A percentile compares a stretch with the other conserved stretches of the same genome.
Conservation (phyloP, 2,888 invertebrate genomes). For the Alitta virens region DNA sequence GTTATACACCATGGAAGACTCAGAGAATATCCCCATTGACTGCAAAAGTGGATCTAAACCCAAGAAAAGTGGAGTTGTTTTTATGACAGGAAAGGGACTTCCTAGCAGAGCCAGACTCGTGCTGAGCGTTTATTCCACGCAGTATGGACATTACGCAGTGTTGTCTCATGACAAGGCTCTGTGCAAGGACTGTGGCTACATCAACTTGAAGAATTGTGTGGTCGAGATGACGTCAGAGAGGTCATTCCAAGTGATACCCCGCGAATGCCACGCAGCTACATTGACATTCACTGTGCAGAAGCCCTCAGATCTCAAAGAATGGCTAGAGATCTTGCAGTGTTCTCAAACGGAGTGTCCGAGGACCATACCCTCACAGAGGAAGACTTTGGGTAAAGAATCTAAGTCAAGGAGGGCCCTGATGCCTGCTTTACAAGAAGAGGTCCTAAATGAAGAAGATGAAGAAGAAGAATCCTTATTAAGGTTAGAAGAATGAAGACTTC, state of each 20-base stretch:
- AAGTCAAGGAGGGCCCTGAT: too few relatives aligned
- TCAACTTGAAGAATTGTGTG: conserved; percentile 13
- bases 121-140: conserved; percentile 6
- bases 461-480: too few relatives aligned
- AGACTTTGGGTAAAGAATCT: too few relatives aligned
- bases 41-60: background rate
- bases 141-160: conserved; percentile 12
- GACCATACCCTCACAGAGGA: too few relatives aligned
- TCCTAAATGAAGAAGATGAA: too few relatives aligned
- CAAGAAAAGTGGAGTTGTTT: background rate
- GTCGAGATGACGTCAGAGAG: background rate
- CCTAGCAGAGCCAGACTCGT: background rate
- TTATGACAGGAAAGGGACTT: background rate
- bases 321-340: background rate
- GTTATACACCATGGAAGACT: too few relatives aligned
- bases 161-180: conserved; percentile 7
- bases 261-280: background rate
- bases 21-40: too few relatives aligned
- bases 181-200: conserved; percentile 15
- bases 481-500: too few relatives aligned
- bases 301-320: background rate
- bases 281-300: background rate
- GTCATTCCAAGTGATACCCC: background rate
- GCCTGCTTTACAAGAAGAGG: too few relatives aligned
- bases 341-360: too few relatives aligned